These are phyloP conservation scores for Drosophila seclusa DNA, from an alignment of 2,888 invertebrate genomes.

Conservation along the genomic window DNA sequence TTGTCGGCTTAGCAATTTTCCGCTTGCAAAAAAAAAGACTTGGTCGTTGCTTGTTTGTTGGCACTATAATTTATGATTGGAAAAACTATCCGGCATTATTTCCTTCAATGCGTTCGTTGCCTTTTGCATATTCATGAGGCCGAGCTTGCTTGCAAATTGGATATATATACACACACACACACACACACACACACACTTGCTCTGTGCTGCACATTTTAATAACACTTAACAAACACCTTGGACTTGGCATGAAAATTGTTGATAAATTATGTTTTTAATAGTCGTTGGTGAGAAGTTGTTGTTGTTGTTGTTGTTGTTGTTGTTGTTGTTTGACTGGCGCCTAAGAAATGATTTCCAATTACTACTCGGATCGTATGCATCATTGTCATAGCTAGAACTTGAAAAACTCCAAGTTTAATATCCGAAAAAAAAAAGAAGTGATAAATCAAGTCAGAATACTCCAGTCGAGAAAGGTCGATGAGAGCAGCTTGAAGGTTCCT, in stretches of 20 bases:
- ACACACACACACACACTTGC: constrained; percentile 2
- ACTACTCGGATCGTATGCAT: neutral
- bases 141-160: constrained; percentile 41
- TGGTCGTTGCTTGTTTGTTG: constrained; percentile 29
- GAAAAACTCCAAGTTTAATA: constrained; percentile 20
- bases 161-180: constrained; percentile 11
- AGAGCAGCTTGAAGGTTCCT: neutral
- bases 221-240: constrained; percentile 78
- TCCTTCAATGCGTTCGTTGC: constrained; percentile 58
- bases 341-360: constrained; percentile 33
- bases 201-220: constrained; percentile 65
- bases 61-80: constrained; percentile 62
- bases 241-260: constrained; percentile 78
- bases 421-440: neutral
- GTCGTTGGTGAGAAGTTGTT: constrained; percentile 21
- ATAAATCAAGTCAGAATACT: neutral
- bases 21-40: constrained; percentile 29
- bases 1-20: constrained; percentile 56
- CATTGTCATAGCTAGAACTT: constrained; percentile 2
- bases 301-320: neutral
- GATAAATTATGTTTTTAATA: constrained; percentile 74
- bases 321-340: constrained; percentile 31
- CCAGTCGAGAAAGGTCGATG: neutral
- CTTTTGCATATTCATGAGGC: constrained; percentile 70
- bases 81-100: constrained; percentile 67